Evolutionary conservation across 2,888 invertebrate genomes (phyloP), one percentile per base, ranked within the genome.

Genomic region (Malachius bipustulatus): DNA sequence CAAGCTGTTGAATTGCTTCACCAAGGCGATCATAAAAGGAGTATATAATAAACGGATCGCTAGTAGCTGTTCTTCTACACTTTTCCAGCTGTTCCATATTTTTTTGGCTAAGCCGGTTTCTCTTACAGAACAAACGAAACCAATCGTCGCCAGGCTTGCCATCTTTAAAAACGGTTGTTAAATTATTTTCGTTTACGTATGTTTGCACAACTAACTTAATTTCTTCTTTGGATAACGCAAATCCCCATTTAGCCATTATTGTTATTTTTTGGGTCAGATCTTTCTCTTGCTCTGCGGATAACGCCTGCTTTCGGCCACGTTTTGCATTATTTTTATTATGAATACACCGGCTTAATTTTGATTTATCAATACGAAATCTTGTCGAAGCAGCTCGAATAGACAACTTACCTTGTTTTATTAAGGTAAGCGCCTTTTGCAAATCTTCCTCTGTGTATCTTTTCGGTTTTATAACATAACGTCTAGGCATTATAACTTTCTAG

Each of bases 21-120:
- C n/a, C 24, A n/a, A 19, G 6, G 6, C n/a, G 6, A 8, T 19
- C 6, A 8, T 19, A 19, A n/a, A 19, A 19, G n/a, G n/a, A 19
- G 16, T 30, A 16, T 43, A 43, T 35, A n/a, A 41, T 39, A 26
- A 44, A 44, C 27, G 42, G 38, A 30, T 45, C 44, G 8, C 35
- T 40, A 8, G 41, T 38, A 15, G 36, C 38, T 15, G 15, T 30
- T 16, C 30, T 14, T 16, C 42, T 27, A 11, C 34, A 30, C 35
- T 37, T 33, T 30, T 45, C 43, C 11, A 45, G 34, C 16, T 37
- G 36, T 26, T 45, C 42, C 11, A 38, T 29, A 16, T 42, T 37
- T 34, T 45, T 45, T 24, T 34, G 38, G 27, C 38, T 38, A 8
- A 31, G 30, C 12, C 34, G 10, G 27, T 43, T 41, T 14, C 40